These are phyloP conservation scores for Phylloscopus whistleri DNA, from an alignment of 2,113 vertebrate species.

Conservation along the genomic window DNA sequence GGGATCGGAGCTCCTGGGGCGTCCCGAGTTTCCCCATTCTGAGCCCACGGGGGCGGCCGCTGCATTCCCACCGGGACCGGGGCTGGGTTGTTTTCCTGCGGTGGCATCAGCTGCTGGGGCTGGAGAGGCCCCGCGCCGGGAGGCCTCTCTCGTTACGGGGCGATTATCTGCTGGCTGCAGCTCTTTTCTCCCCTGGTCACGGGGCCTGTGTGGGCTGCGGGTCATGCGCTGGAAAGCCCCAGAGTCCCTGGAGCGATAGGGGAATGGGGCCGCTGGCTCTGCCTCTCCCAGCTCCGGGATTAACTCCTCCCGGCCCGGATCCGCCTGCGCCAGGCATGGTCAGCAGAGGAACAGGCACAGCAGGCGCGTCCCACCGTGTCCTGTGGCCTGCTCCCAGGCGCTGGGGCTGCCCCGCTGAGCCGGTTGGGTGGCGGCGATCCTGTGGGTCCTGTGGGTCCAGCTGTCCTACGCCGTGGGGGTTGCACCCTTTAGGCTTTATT, in stretches of 20 bases:
- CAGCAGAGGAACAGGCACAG: not conserved
- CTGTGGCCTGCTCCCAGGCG: not conserved
- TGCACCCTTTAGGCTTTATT: not conserved
- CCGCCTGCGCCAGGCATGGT: not conserved
- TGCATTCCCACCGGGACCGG: not conserved
- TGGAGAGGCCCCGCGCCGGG: not conserved
- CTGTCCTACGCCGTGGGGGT: accelerated
- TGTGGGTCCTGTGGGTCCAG: not conserved
- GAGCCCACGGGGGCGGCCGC: accelerated
- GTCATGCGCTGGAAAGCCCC: slow-evolving; percentile 31
- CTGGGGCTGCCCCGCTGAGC: not conserved
- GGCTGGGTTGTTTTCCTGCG: not conserved
- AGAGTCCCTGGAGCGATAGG: not conserved
- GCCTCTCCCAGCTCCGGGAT: not conserved
- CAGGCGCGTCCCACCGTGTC: not conserved
- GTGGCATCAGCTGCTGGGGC: slow-evolving; percentile 5
- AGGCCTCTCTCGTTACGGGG: not conserved
- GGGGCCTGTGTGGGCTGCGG: slow-evolving; percentile 1
- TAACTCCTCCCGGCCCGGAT: not conserved
- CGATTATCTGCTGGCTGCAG: slow-evolving; percentile 55
- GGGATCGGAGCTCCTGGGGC: accelerated
- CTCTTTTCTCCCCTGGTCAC: not conserved
- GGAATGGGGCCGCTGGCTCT: not conserved
- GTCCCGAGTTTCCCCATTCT: not conserved
- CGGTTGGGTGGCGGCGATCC: not conserved